Percentiles rank a stretch among this genome's conserved stretches.
phyloP scores from a whole-genome alignment of 2,113 vertebrate species.

The Dasyurus viverrinus region DNA sequence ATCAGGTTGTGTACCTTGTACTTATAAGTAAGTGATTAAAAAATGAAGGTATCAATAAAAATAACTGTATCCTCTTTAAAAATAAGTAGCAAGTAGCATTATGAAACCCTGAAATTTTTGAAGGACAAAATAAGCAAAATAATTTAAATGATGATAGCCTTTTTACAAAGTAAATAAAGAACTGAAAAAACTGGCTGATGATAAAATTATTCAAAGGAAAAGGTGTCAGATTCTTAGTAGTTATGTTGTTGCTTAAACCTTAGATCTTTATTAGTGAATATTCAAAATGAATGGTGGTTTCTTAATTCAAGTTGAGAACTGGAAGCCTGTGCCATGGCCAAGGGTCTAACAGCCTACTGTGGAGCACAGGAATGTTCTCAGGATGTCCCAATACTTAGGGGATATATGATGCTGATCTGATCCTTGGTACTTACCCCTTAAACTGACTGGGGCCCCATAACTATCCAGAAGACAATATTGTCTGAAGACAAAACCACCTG shows the following conservation, averaged over 20 bases:
- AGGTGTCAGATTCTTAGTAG: neutral
- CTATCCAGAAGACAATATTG: neutral
- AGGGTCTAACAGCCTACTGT: neutral
- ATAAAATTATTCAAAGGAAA: neutral
- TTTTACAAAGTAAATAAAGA: neutral
- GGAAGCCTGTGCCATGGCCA: neutral
- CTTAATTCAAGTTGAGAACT: neutral
- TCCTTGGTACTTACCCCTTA: neutral
- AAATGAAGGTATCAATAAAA: neutral
- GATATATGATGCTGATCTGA: neutral
- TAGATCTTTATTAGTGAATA: neutral
- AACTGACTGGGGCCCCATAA: neutral
- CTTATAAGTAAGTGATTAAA: neutral
- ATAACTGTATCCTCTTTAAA: neutral
- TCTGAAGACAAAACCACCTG: neutral
- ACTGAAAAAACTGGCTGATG: neutral
- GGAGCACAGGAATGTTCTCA: neutral
- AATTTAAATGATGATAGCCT: neutral
- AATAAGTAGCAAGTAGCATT: neutral
- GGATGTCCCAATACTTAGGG: neutral
- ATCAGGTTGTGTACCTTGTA: neutral
- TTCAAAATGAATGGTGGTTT: neutral
- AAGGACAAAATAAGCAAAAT: neutral
- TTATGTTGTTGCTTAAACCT: neutral
- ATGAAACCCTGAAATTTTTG: neutral